Percentiles rank a stretch among this genome's conserved stretches.
phyloP scores from a whole-genome alignment of 1,140 invertebrate species.

The Aradophagus sp. region DNA sequence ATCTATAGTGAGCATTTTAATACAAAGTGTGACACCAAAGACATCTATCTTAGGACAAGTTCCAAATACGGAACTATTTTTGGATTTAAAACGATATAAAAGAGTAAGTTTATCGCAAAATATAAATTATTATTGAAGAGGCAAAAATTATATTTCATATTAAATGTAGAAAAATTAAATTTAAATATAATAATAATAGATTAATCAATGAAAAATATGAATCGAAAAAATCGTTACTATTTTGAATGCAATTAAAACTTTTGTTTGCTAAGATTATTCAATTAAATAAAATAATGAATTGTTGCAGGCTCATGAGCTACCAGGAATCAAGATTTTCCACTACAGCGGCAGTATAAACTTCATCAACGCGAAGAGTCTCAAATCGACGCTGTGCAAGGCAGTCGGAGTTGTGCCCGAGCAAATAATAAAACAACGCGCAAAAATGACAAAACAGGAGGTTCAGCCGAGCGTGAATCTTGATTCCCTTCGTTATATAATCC shows the following conservation, averaged over 20 bases:
- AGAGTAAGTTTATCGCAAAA: conserved; percentile 74
- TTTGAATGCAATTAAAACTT: too few relatives aligned
- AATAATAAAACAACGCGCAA: conserved; percentile 59
- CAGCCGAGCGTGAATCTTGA: conserved; percentile 42
- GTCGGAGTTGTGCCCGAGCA: conserved; percentile 71
- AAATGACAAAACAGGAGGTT: conserved; percentile 56
- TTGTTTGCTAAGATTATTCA: too few relatives aligned
- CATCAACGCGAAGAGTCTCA: conserved; percentile 77
- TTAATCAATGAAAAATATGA: too few relatives aligned
- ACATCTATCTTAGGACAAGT: conserved; percentile 78
- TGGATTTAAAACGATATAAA: conserved; percentile 78
- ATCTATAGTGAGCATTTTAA: conserved; percentile 79
- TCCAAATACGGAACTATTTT: conserved; percentile 80
- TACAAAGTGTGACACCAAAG: conserved; percentile 75
- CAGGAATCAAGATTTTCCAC: conserved; percentile 79
- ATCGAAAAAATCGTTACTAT: too few relatives aligned
- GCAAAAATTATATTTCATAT: too few relatives aligned
- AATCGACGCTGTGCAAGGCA: conserved; percentile 71
- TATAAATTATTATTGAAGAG: too few relatives aligned
- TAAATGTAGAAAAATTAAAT: too few relatives aligned
- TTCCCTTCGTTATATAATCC: conserved; percentile 64
- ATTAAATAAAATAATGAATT: too few relatives aligned
- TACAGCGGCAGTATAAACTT: conserved; percentile 81
- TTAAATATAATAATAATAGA: too few relatives aligned
- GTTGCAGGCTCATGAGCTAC: conserved; percentile 68